A percentile compares a stretch with the other conserved stretches of the same genome.
phyloP scores from a whole-genome alignment of 2,113 vertebrate species.

The Myocastor coypus region DNA sequence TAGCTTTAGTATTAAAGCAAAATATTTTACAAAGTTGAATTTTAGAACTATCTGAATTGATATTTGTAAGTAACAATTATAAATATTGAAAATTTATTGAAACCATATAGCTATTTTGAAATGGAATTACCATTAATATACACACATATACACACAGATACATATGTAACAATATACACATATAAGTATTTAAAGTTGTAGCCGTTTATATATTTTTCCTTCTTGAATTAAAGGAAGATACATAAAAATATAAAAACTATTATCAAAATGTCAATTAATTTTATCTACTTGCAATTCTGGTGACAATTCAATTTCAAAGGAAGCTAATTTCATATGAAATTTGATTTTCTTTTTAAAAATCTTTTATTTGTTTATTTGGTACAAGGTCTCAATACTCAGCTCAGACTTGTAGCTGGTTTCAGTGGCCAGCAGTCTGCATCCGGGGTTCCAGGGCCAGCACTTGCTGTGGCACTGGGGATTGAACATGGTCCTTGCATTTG shows the following conservation, averaged over 20 bases:
- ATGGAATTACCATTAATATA: no score
- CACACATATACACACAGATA: not conserved
- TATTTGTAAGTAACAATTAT: constrained; percentile 5
- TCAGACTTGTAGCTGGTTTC: no score
- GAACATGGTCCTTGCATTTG: no score
- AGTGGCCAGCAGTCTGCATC: no score
- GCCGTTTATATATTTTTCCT: not conserved
- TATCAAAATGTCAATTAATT: not conserved
- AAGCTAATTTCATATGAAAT: not conserved
- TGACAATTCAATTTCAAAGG: not conserved
- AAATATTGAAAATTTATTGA: constrained; percentile 14
- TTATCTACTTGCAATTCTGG: not conserved
- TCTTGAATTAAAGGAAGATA: not conserved
- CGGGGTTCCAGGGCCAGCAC: no score
- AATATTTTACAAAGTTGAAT: not conserved
- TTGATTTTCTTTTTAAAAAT: not conserved
- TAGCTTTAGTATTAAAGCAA: constrained; percentile 40
- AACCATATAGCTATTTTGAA: constrained; percentile 3
- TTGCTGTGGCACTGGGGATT: no score
- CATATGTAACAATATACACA: not conserved
- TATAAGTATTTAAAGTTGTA: not conserved
- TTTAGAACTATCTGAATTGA: not conserved
- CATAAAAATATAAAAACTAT: not conserved
- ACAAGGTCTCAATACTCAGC: no score
- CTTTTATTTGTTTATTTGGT: no score